Evolutionary conservation across 1,140 invertebrate genomes (phyloP).

Genomic region (Heliconius nattereri): DNA sequence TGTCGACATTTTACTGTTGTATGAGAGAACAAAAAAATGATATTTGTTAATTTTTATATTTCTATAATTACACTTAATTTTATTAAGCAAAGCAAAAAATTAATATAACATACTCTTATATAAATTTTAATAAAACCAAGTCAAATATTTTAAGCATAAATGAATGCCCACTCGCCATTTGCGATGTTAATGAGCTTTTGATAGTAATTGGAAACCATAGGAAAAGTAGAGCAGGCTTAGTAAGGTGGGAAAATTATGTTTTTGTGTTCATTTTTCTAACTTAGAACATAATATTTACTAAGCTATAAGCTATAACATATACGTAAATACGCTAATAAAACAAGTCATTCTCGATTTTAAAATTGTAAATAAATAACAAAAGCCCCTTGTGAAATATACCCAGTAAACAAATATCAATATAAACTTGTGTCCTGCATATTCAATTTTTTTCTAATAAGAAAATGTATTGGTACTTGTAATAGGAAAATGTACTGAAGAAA

Average conservation of each 20-base stretch:
- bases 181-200: conserved; percentile 1
- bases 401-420: background rate
- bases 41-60: too few species aligned
- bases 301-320: background rate
- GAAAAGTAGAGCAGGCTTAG: background rate
- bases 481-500: too few species aligned
- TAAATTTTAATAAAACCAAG: background rate
- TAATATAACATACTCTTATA: background rate
- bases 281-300: background rate
- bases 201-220: background rate
- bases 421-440: background rate
- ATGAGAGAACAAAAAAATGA: too few species aligned
- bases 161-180: background rate
- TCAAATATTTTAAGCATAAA: background rate
- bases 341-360: background rate
- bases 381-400: background rate
- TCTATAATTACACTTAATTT: too few species aligned
- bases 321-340: background rate
- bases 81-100: background rate
- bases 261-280: background rate
- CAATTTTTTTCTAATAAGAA: too few species aligned
- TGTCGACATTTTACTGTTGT: too few species aligned
- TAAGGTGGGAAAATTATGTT: background rate
- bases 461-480: too few species aligned
- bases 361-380: conserved; percentile 1